A percentile compares a stretch with the other conserved stretches of the same genome.
Conservation (phyloP, 2,113 vertebrate genomes). For the Sterna hirundo region DNA sequence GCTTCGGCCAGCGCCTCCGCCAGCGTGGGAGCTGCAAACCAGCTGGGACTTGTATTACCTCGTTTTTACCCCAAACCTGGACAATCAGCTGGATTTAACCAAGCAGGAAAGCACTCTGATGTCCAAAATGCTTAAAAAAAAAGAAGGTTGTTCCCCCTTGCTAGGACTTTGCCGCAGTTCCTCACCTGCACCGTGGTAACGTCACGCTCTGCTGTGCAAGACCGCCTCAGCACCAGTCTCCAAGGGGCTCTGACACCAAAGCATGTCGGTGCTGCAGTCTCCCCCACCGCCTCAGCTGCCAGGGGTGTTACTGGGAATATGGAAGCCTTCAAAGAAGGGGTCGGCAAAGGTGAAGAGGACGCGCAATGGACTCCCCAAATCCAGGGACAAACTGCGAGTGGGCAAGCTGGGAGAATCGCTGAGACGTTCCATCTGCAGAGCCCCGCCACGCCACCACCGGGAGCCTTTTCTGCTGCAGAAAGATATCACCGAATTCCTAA, state of each 20-base stretch:
- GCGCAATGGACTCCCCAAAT: accelerated
- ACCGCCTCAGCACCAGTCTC: not conserved
- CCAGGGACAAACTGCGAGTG: not conserved
- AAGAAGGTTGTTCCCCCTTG: accelerated
- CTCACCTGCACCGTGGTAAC: accelerated
- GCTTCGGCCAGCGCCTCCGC: not conserved
- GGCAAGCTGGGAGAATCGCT: accelerated
- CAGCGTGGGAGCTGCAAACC: accelerated
- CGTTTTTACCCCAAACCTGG: not conserved
- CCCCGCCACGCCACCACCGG: accelerated
- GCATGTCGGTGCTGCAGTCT: too few relatives aligned
- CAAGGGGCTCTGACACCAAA: not conserved
- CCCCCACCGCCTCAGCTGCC: not conserved
- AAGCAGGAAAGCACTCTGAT: not conserved
- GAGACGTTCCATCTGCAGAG: accelerated
- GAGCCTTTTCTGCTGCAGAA: too few relatives aligned
- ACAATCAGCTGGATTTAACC: not conserved
- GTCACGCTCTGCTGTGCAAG: not conserved
- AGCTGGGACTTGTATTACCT: accelerated
- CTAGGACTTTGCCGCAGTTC: not conserved
- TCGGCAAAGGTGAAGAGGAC: accelerated
- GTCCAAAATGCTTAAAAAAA: not conserved
- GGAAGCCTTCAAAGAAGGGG: accelerated
- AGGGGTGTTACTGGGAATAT: accelerated
- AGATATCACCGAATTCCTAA: accelerated